Evolutionary conservation across 2,888 invertebrate genomes (phyloP).

Genomic region (Ellobium chinense): DNA sequence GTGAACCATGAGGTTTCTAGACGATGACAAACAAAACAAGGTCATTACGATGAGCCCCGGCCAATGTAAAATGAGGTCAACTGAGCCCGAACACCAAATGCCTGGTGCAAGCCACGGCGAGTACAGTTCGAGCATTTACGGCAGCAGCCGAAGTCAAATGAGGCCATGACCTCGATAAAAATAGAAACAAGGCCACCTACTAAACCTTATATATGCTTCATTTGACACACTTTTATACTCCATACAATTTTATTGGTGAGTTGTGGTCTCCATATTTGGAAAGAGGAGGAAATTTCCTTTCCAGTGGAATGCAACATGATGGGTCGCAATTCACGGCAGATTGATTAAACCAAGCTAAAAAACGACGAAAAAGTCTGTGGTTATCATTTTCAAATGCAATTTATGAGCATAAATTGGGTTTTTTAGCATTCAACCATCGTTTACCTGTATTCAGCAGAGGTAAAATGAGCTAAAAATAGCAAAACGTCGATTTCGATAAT

Average conservation of each 20-base stretch:
- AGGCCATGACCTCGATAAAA: not conserved
- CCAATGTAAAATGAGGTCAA: not conserved
- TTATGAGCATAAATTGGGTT: not conserved
- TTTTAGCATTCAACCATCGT: not conserved
- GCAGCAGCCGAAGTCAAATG: not conserved
- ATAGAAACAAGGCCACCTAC: not conserved
- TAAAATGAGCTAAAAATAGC: not conserved
- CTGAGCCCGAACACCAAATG: not conserved
- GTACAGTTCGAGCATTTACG: not conserved
- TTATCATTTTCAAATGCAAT: not conserved
- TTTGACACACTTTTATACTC: not conserved
- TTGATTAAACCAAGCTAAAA: not conserved
- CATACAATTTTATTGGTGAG: not conserved
- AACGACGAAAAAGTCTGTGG: not conserved
- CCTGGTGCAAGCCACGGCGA: too few relatives aligned
- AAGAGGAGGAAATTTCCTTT: not conserved
- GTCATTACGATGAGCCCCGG: not conserved
- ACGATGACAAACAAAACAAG: not conserved
- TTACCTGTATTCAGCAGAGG: not conserved
- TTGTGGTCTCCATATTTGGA: not conserved
- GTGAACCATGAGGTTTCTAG: not conserved
- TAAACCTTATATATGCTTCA: not conserved
- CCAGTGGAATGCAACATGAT: not conserved
- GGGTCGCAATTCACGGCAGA: not conserved
- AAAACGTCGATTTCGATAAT: not conserved